phyloP scores from a whole-genome alignment of 2,797 vertebrate species.

The Synanceia verrucosa region DNA sequence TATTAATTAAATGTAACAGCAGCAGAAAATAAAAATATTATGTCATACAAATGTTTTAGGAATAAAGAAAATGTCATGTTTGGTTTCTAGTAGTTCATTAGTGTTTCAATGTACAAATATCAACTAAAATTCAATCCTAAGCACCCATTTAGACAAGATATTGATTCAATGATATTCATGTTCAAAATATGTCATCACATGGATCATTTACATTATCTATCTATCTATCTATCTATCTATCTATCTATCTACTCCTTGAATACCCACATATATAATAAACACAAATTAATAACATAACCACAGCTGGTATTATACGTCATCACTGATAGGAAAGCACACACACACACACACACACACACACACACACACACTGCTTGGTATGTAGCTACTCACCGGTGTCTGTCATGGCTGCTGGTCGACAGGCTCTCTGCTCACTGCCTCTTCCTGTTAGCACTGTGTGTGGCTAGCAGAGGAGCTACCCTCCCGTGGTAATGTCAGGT shows the following conservation, averaged over 20 bases:
- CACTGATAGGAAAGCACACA: not conserved
- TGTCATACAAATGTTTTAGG: not conserved
- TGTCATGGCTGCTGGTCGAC: constrained; percentile 76
- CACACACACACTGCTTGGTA: constrained; percentile 15
- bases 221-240: constrained; percentile 19
- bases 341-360: constrained; percentile 1
- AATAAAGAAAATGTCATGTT: not conserved
- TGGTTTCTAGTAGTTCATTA: not conserved
- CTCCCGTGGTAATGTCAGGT: constrained; percentile 63
- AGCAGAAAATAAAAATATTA: not conserved
- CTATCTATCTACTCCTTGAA: constrained; percentile 8
- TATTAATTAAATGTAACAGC: not conserved
- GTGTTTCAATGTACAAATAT: not conserved
- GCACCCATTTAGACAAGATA: no score
- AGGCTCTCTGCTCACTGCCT: constrained; percentile 50
- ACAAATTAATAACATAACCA: not conserved
- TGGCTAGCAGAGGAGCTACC: constrained; percentile 43
- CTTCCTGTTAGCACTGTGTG: constrained; percentile 26
- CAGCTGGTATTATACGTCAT: constrained; percentile 13
- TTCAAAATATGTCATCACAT: not conserved
- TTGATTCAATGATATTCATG: not conserved
- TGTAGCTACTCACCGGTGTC: constrained; percentile 78
- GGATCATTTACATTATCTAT: no score
- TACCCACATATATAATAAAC: not conserved
- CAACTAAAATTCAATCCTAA: not conserved